Evolutionary conservation across 1,140 invertebrate genomes (phyloP), one percentile per base, ranked within the genome.

Genomic region (Belonocnema kinseyi): DNA sequence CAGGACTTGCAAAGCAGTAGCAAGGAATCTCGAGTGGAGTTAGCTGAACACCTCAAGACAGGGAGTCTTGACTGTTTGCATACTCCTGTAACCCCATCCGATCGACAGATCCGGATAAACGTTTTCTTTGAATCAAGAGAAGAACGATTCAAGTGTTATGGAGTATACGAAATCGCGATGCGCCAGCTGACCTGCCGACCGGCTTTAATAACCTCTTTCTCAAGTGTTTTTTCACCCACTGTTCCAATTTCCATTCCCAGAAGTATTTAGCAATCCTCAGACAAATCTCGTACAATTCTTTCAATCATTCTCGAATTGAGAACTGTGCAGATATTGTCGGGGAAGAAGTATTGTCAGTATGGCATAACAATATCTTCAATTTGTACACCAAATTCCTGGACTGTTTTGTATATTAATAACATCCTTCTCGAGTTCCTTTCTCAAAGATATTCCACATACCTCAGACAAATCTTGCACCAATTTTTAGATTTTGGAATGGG

Each of bases 11-110:
- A 40, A 66, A 66, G 33, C 33, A 66, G 61, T 66, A 66, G 61
- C 16, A 66, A 66, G 40, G 61, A 66, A 66, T n/a, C 26, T 66
- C 26, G 21, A 66, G 61, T 40, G 61, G 61, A 66, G 61, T 66
- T 66, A 46, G 33, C 61, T 40, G 61, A 66, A 66, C 61, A 66
- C 61, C 61, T 66, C 61, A 66, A 33, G 26, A 66, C 46, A 66
- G 40, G 61, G 61, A 66, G 61, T 40, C 61, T 66, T 66, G 61
- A 33, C 46, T 66, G 61, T 66, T 66, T 66, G 61, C 26, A 7
- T 26, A 46, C 61, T 66, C n/a, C 61, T 66, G 16, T 66, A 46
- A 8, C 21, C 58, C 13, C 26, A n/a, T 66, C 40, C 61, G 61
- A 66, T 40, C 33, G 61, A 66, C 26, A 66, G 61, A 66, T 66